Evolutionary conservation across 2,113 vertebrate species (phyloP), one percentile per base, ranked within the genome.

Genomic region (Bufo bufo): DNA sequence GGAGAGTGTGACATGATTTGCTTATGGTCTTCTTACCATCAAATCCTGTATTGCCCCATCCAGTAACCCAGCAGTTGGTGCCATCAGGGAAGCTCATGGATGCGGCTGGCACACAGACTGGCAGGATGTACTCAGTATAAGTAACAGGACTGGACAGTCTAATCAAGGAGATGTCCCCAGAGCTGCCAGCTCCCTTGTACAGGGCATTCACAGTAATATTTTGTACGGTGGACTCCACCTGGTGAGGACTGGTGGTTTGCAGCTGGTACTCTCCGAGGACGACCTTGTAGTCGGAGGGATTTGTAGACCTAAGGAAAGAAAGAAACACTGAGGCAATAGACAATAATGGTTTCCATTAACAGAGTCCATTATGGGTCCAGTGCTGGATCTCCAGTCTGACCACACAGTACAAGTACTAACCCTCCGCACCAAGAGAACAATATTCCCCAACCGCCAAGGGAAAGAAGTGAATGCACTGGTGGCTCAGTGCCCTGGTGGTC

Each of bases 21-120:
- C 33, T 33, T 33, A 33, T 33, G 4, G 16, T 45, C 4, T 63
- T 49, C 95, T 90, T 92, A 99, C 98, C 97, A 0, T 95, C 96
- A 91, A 97, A 97, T 0, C 90, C 93, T 7, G 94, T 94, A 8
- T 95, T 92, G 3, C 97, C 98, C 98, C 98, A 99, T 90, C 97
- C 97, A 0, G 97, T 98, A 89, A 99, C 96, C 98, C 97, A 99
- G 94, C 98, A 99, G n/a, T 95, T 91, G 87, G 95, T 94, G 58
- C 96, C 97, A 0, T 96, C 92, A 72, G 97, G 94, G 75, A 98
- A 96, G 90, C 94, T 91, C 69, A 98, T 97, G 11, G 96, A 96
- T 20, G 91, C 91, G 0, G 96, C 90, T 0, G 98, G 97, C 90
- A 99, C 93, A 90, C 98, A 99, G 90, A 95, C 92, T 0, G 97